Evolutionary conservation across 2,113 vertebrate species (phyloP).

Genomic region (Platichthys stellatus): DNA sequence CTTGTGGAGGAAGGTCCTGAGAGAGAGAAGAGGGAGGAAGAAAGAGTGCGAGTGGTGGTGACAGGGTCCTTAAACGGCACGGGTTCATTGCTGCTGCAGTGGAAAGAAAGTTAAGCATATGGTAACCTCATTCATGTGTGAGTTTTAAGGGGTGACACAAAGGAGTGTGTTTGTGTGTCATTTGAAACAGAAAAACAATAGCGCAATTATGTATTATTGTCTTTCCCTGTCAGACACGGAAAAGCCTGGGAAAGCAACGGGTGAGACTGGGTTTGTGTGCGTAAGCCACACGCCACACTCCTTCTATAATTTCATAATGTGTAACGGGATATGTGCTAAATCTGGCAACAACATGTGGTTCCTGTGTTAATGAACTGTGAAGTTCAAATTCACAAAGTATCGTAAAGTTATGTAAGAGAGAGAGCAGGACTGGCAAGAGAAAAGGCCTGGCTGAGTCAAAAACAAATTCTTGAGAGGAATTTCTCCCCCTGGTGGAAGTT

Average conservation of each 20-base stretch:
- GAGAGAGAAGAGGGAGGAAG: slow-evolving; percentile 36
- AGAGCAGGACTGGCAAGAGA: background rate
- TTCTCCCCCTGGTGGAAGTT: slow-evolving; percentile 57
- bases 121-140: slow-evolving; percentile 7
- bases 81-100: slow-evolving; percentile 20
- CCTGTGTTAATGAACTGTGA: slow-evolving; percentile 36
- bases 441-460: background rate
- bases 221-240: slow-evolving; percentile 6
- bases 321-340: slow-evolving; percentile 44
- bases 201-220: background rate
- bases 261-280: slow-evolving; percentile 12
- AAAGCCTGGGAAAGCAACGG: background rate
- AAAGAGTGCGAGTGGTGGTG: slow-evolving; percentile 36
- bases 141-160: slow-evolving; percentile 12
- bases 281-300: background rate
- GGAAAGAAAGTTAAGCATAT: slow-evolving; percentile 40
- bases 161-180: background rate
- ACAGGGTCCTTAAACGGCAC: slow-evolving; percentile 40
- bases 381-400: slow-evolving; percentile 36
- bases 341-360: slow-evolving; percentile 38
- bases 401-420: slow-evolving; percentile 52
- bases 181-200: background rate
- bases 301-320: slow-evolving; percentile 37
- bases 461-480: background rate
- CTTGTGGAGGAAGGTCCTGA: slow-evolving; percentile 28